Conservation (phyloP, 2,888 invertebrate species). For the Drosophila meridionalis region DNA sequence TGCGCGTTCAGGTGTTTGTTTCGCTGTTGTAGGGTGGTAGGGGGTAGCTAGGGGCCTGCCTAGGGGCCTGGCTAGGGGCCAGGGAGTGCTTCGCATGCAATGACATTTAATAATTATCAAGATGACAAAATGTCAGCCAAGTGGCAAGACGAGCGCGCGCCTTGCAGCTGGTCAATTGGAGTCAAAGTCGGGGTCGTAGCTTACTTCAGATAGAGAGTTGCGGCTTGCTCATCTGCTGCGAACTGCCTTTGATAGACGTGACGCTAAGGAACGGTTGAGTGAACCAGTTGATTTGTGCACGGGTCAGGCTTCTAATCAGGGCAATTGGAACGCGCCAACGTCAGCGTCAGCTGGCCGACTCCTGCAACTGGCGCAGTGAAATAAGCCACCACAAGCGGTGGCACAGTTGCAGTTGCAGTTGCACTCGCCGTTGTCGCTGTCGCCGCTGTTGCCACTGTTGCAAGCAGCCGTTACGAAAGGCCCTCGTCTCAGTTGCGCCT, state of each 20-base stretch:
- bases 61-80: not conserved
- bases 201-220: conserved; percentile 7
- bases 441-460: not conserved
- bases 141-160: conserved; percentile 24
- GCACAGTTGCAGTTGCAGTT: not conserved
- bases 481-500: conserved; percentile 16
- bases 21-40: conserved; percentile 3
- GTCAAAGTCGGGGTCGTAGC: conserved; percentile 21
- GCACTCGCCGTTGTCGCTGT: not conserved
- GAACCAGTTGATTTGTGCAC: conserved; percentile 67
- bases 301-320: conserved; percentile 54
- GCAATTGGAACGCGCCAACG: conserved; percentile 54
- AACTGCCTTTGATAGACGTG: conserved; percentile 7
- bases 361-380: conserved; percentile 34
- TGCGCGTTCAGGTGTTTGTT: conserved; percentile 37
- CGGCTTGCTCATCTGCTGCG: conserved; percentile 23
- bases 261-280: conserved; percentile 59
- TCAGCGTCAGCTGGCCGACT: conserved; percentile 72
- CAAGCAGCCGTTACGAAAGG: conserved; percentile 46
- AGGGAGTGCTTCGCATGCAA: conserved; percentile 49
- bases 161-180: conserved; percentile 57
- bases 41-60: not conserved
- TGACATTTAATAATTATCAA: conserved; percentile 62
- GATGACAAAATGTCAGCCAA: conserved; percentile 60
- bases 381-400: conserved; percentile 53